Evolutionary conservation across 2,888 invertebrate genomes (phyloP), one percentile per base, ranked within the genome.

Genomic region (Epinotia nisella): DNA sequence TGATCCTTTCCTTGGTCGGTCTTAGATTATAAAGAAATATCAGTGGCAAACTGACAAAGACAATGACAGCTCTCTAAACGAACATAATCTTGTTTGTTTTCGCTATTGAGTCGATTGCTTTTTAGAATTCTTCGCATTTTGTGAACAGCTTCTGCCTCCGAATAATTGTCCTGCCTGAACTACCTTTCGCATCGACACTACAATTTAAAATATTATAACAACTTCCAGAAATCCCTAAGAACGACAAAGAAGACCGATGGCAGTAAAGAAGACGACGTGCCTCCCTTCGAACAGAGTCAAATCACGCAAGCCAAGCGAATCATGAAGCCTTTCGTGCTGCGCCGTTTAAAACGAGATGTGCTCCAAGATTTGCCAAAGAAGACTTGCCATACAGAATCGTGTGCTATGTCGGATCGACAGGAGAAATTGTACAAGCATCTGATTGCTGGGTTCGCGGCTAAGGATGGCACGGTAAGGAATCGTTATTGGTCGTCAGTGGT

Each of bases 271-370:
- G 95, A 96, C 10, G 95, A 95, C 49, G 87, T 95, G 21, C 96
- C 97, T 0, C 91, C 96, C n/a, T 99, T 98, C 89, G 99, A 98
- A 85, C 95, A 96, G 83, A 96, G 97, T 71, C 97, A 98, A 87
- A 97, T 99, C 58, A 96, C 96, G 15, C 97, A 98, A 82, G 99
- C 99, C 0, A 99, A 99, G 86, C 95, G 96, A 65, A 99, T 99
- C 78, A 98, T 99, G 97, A 97, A 97, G 86, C 99, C 99, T 0
- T 99, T 99, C 87, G 96, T 99, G 3, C 93, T 99, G 59, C 94
- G 99, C 19, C 94, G 99, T 72, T 91, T 99, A 61, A 99, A 99
- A 89, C 1, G 95, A 24, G 98, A 98, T 80, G 98, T 98, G 0
- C 93, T 98, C 0, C 95, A 96, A 72, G 97, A 98, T 88, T 90